Evolutionary conservation across 2,888 invertebrate genomes (phyloP), one percentile per base, ranked within the genome.

Genomic region (Agrochola circellaris): DNA sequence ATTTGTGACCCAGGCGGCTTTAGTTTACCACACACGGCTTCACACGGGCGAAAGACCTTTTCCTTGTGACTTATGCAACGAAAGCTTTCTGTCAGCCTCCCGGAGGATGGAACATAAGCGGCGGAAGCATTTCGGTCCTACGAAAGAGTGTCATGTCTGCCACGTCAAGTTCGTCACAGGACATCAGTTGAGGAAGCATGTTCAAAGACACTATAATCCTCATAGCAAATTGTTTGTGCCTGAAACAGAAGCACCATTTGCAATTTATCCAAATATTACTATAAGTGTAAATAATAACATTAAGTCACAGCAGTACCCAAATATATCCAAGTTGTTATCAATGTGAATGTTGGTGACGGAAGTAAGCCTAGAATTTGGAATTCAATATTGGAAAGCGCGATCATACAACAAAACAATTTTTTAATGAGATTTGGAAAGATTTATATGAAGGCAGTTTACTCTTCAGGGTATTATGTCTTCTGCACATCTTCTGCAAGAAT

Each of bases 41-140:
- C 96, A 96, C 77, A 96, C 96, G 0, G 96, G 96, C 0, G 96
- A 96, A 74, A 90, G 89, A 58, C 96, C 96, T 0, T 96, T 92
- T 69, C 91, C 93, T 9, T 96, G 96, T 87, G 94, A 95, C 30
- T 56, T 94, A 71, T 96, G 96, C 73, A 86, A 89, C n/a, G 95
- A 95, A 79, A 93, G 92, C 48, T 96, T 96, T 73, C 82, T 95
- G 3, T 95, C 95, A 0, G 93, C 95, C 7, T 95, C 95, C 2
- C 90, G 95, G 80, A 90, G 95, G 74, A 93, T 94, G 92, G 94
- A 93, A 77, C 95, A 96, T 77, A 94, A 93, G 66, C 85, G 90
- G 45, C 86, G 95, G 30, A 95, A 94, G 70, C 95, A 96, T 83
- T 91, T 94, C 34, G 94, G 90, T n/a, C 95, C 95, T 4, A 91